phyloP scores from a whole-genome alignment of 1,140 invertebrate species.

The Dolichoris vasculosae region DNA sequence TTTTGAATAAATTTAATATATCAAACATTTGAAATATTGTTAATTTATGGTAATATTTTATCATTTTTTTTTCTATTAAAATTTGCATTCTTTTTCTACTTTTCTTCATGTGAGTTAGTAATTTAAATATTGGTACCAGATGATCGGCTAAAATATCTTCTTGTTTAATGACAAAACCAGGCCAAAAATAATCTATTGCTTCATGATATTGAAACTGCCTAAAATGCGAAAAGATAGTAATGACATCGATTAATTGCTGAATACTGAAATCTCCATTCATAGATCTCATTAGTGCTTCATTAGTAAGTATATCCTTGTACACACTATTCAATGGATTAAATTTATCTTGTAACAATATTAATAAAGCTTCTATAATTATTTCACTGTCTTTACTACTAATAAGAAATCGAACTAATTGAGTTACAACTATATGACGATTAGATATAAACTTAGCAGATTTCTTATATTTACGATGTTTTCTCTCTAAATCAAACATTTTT shows the following conservation, averaged over 20 bases:
- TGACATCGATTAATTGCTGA: constrained; percentile 78
- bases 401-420: constrained; percentile 73
- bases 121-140: constrained; percentile 77
- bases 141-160: constrained; percentile 77
- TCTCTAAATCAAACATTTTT: constrained; percentile 76
- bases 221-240: constrained; percentile 67
- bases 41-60: constrained; percentile 77
- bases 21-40: constrained; percentile 75
- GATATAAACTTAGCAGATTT: constrained; percentile 55
- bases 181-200: constrained; percentile 81
- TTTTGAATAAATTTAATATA: constrained; percentile 71
- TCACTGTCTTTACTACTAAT: constrained; percentile 66
- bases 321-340: constrained; percentile 70
- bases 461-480: constrained; percentile 61
- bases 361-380: constrained; percentile 72
- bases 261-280: constrained; percentile 78
- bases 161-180: constrained; percentile 78
- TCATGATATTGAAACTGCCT: constrained; percentile 72
- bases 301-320: constrained; percentile 76
- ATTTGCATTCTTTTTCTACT: constrained; percentile 79
- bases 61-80: constrained; percentile 79
- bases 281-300: constrained; percentile 78
- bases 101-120: constrained; percentile 77
- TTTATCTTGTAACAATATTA: constrained; percentile 66
- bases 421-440: constrained; percentile 44